Evolutionary conservation across 2,113 vertebrate genomes (phyloP).

Genomic region (Zeus faber): DNA sequence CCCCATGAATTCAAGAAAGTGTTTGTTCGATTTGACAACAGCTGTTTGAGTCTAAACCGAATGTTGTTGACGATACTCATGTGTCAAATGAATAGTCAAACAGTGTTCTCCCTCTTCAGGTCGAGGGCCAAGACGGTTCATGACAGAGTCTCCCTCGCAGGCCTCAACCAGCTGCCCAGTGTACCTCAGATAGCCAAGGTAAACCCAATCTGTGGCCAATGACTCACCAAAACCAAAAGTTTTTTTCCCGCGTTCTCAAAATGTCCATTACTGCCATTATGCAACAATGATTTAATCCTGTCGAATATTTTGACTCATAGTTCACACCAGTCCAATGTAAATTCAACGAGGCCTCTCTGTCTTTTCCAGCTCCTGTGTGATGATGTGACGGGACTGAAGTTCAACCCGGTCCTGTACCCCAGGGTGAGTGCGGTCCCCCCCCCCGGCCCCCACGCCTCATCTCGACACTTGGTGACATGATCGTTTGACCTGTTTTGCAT

Average conservation of each 20-base stretch:
- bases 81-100: too few relatives aligned
- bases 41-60: too few relatives aligned
- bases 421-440: conserved; percentile 79
- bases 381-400: conserved; percentile 88
- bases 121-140: conserved; percentile 89
- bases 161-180: conserved; percentile 90
- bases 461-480: too few relatives aligned
- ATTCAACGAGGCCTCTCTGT: not conserved
- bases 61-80: too few relatives aligned
- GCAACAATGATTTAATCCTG: too few relatives aligned
- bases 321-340: not conserved
- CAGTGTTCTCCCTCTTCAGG: conserved; percentile 63
- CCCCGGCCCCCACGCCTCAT: not conserved
- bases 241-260: not conserved
- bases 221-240: not conserved
- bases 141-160: conserved; percentile 93
- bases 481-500: too few relatives aligned
- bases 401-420: conserved; percentile 91
- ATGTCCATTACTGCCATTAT: too few relatives aligned
- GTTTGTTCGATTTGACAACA: too few relatives aligned
- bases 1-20: too few relatives aligned
- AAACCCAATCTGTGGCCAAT: not conserved
- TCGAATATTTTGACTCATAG: too few relatives aligned
- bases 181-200: conserved; percentile 97
- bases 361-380: conserved; percentile 89